A percentile compares a stretch with the other conserved stretches of the same genome.
Conservation (phyloP, 2,113 vertebrate species). For the Istiophorus platypterus region DNA sequence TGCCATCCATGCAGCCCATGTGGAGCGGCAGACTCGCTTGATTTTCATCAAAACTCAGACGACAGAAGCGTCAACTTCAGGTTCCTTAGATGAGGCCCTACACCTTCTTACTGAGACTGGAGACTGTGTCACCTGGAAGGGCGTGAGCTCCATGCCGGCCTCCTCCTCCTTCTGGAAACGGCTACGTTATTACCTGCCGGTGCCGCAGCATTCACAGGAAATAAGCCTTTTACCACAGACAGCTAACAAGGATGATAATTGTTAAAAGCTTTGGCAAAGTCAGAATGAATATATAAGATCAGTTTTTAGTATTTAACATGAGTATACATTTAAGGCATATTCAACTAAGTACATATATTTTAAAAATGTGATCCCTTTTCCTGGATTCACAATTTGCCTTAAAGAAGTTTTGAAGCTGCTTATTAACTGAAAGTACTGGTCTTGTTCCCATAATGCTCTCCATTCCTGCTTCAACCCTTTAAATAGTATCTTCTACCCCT, state of each 20-base stretch:
- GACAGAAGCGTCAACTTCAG: conserved; percentile 21
- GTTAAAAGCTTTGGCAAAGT: not conserved
- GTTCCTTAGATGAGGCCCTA: conserved; percentile 83
- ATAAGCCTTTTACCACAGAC: not conserved
- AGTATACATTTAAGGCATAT: too few species aligned
- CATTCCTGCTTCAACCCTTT: too few species aligned
- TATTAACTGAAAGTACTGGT: too few species aligned
- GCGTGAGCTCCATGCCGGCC: conserved; percentile 70
- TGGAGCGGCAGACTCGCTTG: conserved; percentile 89
- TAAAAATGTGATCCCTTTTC: too few species aligned
- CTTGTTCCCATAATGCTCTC: too few species aligned
- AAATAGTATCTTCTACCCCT: too few species aligned
- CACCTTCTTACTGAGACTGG: conserved; percentile 85
- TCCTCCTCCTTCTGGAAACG: conserved; percentile 92
- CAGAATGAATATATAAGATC: not conserved
- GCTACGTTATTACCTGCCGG: conserved; percentile 89
- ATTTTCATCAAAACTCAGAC: conserved; percentile 87
- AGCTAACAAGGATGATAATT: not conserved
- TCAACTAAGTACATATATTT: too few species aligned
- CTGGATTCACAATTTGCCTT: too few species aligned
- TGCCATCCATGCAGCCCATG: conserved; percentile 89
- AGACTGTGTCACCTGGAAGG: conserved; percentile 87
- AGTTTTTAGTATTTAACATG: not conserved
- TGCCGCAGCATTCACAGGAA: conserved; percentile 58
- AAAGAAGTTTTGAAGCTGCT: too few species aligned